Base-by-base conservation (phyloP, 1,140 invertebrate species). In the Penaeus vannamei region DNA sequence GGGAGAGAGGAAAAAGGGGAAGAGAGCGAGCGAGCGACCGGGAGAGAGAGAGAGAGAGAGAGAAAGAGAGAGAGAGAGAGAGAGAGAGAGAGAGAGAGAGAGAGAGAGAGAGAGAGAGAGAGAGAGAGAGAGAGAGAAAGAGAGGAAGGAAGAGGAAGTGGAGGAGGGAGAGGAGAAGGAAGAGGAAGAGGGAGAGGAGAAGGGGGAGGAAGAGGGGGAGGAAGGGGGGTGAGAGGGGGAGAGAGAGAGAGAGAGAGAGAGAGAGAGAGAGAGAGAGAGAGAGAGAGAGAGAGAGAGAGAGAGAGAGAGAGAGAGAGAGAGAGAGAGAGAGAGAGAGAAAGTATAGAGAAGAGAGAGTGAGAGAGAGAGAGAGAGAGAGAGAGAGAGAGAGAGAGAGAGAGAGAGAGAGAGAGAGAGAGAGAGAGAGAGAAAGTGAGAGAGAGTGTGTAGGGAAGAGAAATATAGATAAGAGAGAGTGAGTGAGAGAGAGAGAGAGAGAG, bases 121-220 rank as follows among this genome's bases (percentile, higher is more conserved):
- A 32, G 82, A 84, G 29, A 62, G 60, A 64, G 60, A 32, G 36
- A 36, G 62, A 32, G 26, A n/a, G 82, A 66, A 32, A 32, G 59
- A 64, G 60, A 36, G 29, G 64, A 32, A 36, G 61, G 62, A 62
- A 36, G 23, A 36, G 36, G 85, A 77, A 26, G 26, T n/a, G 29
- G 76, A 80, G 72, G 29, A 59, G 46, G 85, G 29, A 20, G 36
- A 61, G 36, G 85, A 46, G 23, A 60, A 26, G 81, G 76, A 77
- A 20, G 59, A 60, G 59, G 59, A 46, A 36, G 29, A 77, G 81
- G 76, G 76, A 46, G 29, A 46, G 76, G 69, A 76, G 84, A 60
- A n/a, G 76, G 69, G 60, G 69, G 29, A 46, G 60, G 46, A 86
- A 60, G 29, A 53, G 62, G 60, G 22, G 42, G 7, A 32, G 10